A percentile compares a stretch with the other conserved stretches of the same genome.
phyloP scores from a whole-genome alignment of 2,888 invertebrate genomes.

The Fragum fragum region DNA sequence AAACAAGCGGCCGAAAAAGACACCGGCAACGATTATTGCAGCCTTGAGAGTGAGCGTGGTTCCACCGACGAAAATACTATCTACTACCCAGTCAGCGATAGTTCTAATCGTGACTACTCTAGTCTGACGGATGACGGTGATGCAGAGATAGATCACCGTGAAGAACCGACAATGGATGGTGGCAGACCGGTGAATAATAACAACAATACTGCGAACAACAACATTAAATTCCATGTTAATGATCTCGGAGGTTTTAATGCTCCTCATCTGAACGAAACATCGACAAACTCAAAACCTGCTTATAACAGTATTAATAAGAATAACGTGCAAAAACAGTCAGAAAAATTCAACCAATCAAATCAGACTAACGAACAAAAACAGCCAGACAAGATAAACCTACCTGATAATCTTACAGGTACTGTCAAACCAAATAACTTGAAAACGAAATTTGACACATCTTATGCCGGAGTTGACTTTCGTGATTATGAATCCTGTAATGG shows the following conservation, averaged over 20 bases:
- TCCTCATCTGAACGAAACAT: not conserved
- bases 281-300: not conserved
- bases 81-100: constrained; percentile 7
- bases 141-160: constrained; percentile 9
- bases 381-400: no score
- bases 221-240: constrained; percentile 10
- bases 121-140: constrained; percentile 15
- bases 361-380: no score
- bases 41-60: constrained; percentile 9
- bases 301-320: not conserved
- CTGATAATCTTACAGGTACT: not conserved
- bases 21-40: constrained; percentile 12
- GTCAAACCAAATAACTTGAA: not conserved
- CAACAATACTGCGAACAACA: not conserved
- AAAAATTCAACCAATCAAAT: no score
- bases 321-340: not conserved
- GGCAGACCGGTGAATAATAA: not conserved
- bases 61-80: not conserved
- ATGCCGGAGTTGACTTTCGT: constrained; percentile 1
- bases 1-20: not conserved
- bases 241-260: not conserved
- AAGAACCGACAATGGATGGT: not conserved
- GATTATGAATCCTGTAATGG: constrained; percentile 18
- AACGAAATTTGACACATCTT: not conserved
- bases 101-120: constrained; percentile 20